Percentiles rank a stretch among this genome's conserved stretches.
Evolutionary conservation across 2,113 vertebrate species (phyloP).

Genomic region (Bettongia penicillata): DNA sequence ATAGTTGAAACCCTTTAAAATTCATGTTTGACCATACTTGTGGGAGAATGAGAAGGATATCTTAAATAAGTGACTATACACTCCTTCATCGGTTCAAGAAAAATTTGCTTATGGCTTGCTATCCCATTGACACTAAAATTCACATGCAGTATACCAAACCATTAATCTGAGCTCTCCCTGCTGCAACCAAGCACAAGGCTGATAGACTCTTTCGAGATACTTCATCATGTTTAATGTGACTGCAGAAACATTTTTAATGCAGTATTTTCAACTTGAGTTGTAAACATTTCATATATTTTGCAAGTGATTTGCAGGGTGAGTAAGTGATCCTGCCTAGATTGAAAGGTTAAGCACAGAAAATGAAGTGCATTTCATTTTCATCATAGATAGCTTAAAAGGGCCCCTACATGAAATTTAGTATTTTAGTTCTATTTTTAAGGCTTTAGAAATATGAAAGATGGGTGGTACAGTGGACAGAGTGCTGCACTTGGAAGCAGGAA

Average conservation of each 20-base stretch:
- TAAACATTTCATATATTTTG: slow-evolving; percentile 69
- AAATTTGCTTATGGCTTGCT: background rate
- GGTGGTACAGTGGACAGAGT: background rate
- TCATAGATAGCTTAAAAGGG: slow-evolving; percentile 48
- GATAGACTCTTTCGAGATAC: slow-evolving; percentile 49
- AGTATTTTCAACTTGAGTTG: slow-evolving; percentile 57
- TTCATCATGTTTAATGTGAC: slow-evolving; percentile 69
- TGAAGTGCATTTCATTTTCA: slow-evolving; percentile 48
- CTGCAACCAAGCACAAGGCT: slow-evolving; percentile 32
- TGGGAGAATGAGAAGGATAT: background rate
- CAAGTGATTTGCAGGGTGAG: slow-evolving; percentile 58
- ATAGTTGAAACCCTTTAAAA: background rate
- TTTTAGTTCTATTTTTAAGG: slow-evolving; percentile 66
- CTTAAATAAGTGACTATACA: background rate
- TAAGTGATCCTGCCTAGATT: slow-evolving; percentile 23
- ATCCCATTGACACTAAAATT: background rate
- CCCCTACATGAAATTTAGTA: slow-evolving; percentile 45
- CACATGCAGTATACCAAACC: slow-evolving; percentile 18
- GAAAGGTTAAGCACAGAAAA: slow-evolving; percentile 46
- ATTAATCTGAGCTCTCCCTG: slow-evolving; percentile 47
- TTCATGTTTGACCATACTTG: background rate
- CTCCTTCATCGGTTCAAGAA: background rate
- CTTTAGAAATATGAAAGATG: slow-evolving; percentile 24
- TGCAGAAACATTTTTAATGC: slow-evolving; percentile 61
- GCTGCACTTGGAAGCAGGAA: background rate